Evolutionary conservation across 2,113 vertebrate genomes (phyloP).

Genomic region (Sinocyclocheilus grahami): DNA sequence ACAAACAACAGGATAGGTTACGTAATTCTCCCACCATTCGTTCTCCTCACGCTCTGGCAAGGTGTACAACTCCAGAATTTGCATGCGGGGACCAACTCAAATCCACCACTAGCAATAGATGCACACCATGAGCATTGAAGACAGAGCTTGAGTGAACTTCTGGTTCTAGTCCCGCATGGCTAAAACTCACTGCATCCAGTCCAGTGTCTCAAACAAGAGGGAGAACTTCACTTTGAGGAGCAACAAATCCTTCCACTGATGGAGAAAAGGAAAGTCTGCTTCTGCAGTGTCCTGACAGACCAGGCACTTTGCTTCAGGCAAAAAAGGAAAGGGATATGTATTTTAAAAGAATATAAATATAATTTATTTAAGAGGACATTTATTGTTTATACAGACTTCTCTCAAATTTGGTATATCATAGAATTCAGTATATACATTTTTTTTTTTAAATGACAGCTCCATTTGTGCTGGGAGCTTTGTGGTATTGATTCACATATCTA

Average conservation of each 20-base stretch:
- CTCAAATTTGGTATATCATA: conserved; percentile 1
- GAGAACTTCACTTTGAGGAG: conserved; percentile 27
- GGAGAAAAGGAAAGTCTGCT: background rate
- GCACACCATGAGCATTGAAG: background rate
- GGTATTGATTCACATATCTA: conserved; percentile 16
- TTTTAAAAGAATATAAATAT: conserved; percentile 3
- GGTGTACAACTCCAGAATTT: conserved; percentile 4
- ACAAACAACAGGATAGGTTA: background rate
- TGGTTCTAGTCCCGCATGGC: conserved; percentile 20
- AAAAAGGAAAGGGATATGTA: conserved; percentile 16
- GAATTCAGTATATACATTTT: background rate
- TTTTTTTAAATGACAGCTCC: too few species aligned
- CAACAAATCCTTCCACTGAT: background rate
- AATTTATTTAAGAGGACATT: background rate
- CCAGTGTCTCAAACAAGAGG: conserved; percentile 9
- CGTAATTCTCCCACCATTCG: conserved; percentile 38
- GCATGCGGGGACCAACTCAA: conserved; percentile 3
- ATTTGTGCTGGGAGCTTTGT: conserved; percentile 4
- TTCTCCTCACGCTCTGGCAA: conserved; percentile 3
- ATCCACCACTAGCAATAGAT: conserved; percentile 51
- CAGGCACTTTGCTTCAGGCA: conserved; percentile 9
- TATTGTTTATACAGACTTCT: conserved; percentile 37
- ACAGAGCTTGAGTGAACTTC: conserved; percentile 9
- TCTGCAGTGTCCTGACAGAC: background rate
- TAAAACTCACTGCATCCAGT: conserved; percentile 8